Evolutionary conservation across 1,140 invertebrate species (phyloP), one percentile per base, ranked within the genome.

Genomic region (Trichonephila inaurata): DNA sequence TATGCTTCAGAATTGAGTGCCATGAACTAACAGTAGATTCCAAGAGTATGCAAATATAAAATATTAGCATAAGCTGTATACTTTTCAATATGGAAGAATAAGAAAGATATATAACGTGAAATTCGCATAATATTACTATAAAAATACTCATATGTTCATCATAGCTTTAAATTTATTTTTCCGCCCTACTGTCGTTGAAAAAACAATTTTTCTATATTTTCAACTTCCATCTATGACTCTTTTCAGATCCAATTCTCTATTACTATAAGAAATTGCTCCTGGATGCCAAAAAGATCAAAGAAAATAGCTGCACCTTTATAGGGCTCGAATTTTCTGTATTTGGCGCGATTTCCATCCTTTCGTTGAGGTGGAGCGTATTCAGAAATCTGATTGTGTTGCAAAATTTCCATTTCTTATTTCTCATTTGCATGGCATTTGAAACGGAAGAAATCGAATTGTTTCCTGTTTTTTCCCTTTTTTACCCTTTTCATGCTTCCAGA

Each of bases 401-500:
- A 24, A 69, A 69, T 24, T 69, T 69, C 66, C 66, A 69, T 69
- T 69, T 69, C 66, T 69, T 69, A 69, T 69, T 69, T 69, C 66
- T 69, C 66, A 69, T 69, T 69, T 69, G 66, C 66, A 69, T 69
- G 66, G 21, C 66, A 69, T 69, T 69, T 69, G 66, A 69, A 69
- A 69, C 66, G 66, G 66, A 69, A 69, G 66, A 69, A 28, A 69
- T 69, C 66, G 66, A 69, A 69, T 69, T 69, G 66, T 69, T 69
- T 69, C 66, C 24, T 69, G 66, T 69, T 69, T 69, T 69, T 69
- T 28, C 21, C 66, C 21, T 18, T 18, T 64, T 21, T 69, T 10
- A 28, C 28, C 64, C 64, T 69, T 51, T 10, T 24, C 66, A n/a
- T 69, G 66, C 66, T 3, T 69, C 24, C 21, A 24, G 10, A 24